These are phyloP conservation scores for Fistularia commersonii DNA, from an alignment of 2,797 vertebrate genomes.

Conservation along the genomic window DNA sequence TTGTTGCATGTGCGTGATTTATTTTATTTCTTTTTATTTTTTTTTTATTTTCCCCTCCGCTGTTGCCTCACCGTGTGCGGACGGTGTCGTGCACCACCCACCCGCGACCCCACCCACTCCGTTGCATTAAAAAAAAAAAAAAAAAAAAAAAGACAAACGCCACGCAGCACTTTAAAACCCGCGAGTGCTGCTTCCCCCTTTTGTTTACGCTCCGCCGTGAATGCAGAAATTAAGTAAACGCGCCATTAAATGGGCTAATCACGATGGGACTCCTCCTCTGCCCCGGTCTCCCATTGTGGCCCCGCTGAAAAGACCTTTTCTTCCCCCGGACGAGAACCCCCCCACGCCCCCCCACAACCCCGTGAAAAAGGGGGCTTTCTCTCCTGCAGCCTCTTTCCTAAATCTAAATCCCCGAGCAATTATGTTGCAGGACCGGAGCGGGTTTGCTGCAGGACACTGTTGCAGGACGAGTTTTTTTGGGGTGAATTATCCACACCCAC, in stretches of 20 bases:
- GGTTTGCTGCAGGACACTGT: conserved; percentile 61
- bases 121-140: background rate
- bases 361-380: conserved; percentile 67
- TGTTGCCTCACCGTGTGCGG: no score
- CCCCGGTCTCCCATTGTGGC: conserved; percentile 82
- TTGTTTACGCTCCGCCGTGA: conserved; percentile 80
- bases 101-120: no score
- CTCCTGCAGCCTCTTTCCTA: conserved; percentile 60
- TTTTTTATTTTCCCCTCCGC: no score
- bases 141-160: conserved; percentile 58
- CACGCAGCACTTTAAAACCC: conserved; percentile 66
- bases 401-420: conserved; percentile 72
- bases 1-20: no score
- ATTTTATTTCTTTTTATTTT: no score
- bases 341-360: conserved; percentile 50
- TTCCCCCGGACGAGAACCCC: conserved; percentile 73
- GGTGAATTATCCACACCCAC: conserved; percentile 14
- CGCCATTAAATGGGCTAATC: conserved; percentile 84
- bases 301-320: conserved; percentile 81
- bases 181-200: conserved; percentile 72
- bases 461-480: conserved; percentile 44
- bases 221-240: conserved; percentile 84
- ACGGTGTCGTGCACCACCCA: no score
- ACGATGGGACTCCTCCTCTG: conserved; percentile 83
- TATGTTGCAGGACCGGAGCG: conserved; percentile 44